phyloP scores from a whole-genome alignment of 2,888 invertebrate species.

The Protonemura montana region DNA sequence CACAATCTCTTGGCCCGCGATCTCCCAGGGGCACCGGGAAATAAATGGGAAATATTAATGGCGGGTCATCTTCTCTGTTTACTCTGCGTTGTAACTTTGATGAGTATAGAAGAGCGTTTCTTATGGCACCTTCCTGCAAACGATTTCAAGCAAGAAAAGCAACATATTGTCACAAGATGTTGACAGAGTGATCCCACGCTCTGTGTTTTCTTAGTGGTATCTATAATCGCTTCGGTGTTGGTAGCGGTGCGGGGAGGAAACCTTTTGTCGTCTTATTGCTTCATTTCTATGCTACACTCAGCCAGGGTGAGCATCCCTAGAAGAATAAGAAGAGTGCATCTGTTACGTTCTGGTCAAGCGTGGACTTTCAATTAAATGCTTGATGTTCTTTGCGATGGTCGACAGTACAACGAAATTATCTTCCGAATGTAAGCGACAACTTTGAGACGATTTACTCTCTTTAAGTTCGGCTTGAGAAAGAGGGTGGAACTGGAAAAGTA shows the following conservation, averaged over 20 bases:
- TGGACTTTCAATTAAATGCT: neutral
- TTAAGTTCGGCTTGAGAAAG: constrained; percentile 14
- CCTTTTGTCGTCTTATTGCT: neutral
- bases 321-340: neutral
- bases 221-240: neutral
- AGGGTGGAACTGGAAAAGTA: neutral
- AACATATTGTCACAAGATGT: constrained; percentile 31
- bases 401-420: no score
- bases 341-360: neutral
- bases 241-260: neutral
- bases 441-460: neutral
- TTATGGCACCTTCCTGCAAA: constrained; percentile 42
- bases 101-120: constrained; percentile 39
- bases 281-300: neutral
- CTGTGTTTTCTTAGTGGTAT: neutral
- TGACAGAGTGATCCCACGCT: constrained; percentile 26
- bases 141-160: constrained; percentile 34
- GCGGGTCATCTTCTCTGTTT: constrained; percentile 45
- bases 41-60: constrained; percentile 41
- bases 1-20: constrained; percentile 29
- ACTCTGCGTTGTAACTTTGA: constrained; percentile 44
- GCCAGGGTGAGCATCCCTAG: neutral
- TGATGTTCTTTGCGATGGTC: neutral
- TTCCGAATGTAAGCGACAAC: neutral
- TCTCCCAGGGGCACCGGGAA: constrained; percentile 42